phyloP scores from a whole-genome alignment of 2,113 vertebrate species.

The Salvelinus alpinus region DNA sequence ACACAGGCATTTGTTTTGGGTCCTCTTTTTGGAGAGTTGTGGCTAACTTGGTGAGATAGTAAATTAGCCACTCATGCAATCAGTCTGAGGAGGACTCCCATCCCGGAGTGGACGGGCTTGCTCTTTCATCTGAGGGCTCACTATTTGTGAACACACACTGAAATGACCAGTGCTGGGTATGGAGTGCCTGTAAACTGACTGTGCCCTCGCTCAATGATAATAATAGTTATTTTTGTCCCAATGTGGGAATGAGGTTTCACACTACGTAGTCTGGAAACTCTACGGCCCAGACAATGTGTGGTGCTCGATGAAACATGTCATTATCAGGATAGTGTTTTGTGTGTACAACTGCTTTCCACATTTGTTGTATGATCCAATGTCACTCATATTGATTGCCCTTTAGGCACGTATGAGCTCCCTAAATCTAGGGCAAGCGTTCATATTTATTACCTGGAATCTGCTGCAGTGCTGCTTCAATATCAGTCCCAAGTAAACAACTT shows the following conservation, averaged over 20 bases:
- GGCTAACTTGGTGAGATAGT: conserved; percentile 58
- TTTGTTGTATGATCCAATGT: no score
- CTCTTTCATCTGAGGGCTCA: conserved; percentile 64
- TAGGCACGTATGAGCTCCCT: no score
- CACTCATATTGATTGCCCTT: no score
- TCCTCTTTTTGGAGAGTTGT: conserved; percentile 41
- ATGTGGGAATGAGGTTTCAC: conserved; percentile 50
- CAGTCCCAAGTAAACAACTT: no score
- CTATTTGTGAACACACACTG: conserved; percentile 60
- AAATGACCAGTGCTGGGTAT: conserved; percentile 51
- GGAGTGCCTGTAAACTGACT: conserved; percentile 40
- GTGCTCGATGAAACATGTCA: no score
- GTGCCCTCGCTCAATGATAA: conserved; percentile 55
- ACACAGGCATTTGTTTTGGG: conserved; percentile 22
- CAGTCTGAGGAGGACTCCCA: conserved; percentile 54
- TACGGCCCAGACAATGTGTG: no score
- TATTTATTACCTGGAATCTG: no score
- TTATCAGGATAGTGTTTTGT: no score
- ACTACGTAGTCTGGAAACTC: no score
- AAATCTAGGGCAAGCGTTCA: no score
- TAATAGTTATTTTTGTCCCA: conserved; percentile 57
- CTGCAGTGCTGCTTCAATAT: no score
- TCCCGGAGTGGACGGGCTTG: conserved; percentile 49
- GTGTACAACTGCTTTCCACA: no score
- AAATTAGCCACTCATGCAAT: conserved; percentile 64